Percentiles rank a stretch among this genome's conserved stretches.
These are phyloP conservation scores for Heliconius congener DNA, from an alignment of 1,140 invertebrate species.

Conservation along the genomic window DNA sequence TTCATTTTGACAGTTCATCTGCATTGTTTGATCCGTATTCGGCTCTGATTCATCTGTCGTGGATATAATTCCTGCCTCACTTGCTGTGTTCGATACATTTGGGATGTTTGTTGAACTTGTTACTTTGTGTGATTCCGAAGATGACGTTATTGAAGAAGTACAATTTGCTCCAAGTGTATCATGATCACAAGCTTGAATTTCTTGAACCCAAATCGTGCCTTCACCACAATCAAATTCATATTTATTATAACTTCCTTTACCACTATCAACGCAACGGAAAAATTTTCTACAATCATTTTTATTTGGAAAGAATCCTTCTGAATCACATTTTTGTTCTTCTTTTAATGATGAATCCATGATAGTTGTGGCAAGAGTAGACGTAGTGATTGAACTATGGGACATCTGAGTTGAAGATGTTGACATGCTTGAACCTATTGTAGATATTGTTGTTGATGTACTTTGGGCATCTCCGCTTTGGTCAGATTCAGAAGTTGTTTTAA, in stretches of 20 bases:
- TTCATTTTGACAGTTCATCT: conserved; percentile 68
- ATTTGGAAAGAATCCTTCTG: conserved; percentile 87
- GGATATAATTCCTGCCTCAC: conserved; percentile 28
- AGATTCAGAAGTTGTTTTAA: neutral
- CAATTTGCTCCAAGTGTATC: conserved; percentile 78
- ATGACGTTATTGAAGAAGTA: conserved; percentile 33
- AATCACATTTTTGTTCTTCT: conserved; percentile 55
- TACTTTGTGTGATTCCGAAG: conserved; percentile 32
- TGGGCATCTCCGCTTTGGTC: neutral
- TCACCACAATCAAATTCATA: conserved; percentile 87
- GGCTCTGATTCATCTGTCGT: conserved; percentile 45
- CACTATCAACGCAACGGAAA: conserved; percentile 87
- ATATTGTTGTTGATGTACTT: neutral
- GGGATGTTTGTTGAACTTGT: conserved; percentile 22
- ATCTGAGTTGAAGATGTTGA: conserved; percentile 12
- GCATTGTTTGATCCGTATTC: conserved; percentile 32
- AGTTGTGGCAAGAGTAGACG: neutral
- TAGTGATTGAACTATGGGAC: neutral
- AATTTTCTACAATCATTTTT: conserved; percentile 88
- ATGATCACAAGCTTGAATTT: conserved; percentile 86
- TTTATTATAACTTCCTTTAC: conserved; percentile 82
- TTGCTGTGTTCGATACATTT: neutral
- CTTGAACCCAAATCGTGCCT: conserved; percentile 89
- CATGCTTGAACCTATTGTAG: neutral
- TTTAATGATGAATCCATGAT: conserved; percentile 13